phyloP scores from a whole-genome alignment of 2,113 vertebrate species.

The Prunella fulvescens region DNA sequence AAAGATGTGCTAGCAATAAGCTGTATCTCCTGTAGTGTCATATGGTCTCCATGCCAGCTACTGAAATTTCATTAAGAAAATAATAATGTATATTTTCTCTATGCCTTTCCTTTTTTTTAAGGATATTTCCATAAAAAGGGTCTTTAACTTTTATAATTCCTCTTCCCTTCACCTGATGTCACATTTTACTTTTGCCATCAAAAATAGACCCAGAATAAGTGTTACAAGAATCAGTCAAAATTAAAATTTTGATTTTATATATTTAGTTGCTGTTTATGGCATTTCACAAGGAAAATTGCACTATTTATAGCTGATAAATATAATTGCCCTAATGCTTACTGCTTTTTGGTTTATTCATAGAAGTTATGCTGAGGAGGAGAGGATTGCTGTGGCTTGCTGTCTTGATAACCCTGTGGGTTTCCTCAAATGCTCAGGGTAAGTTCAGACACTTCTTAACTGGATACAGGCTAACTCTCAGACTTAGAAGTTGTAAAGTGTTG shows the following conservation, averaged over 20 bases:
- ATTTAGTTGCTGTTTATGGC: neutral
- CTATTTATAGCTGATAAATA: neutral
- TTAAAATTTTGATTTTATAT: neutral
- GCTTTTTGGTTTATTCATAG: slow-evolving; percentile 45
- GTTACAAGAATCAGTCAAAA: neutral
- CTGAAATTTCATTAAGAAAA: neutral
- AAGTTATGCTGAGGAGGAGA: slow-evolving; percentile 79
- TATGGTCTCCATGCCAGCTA: neutral
- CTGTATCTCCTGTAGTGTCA: neutral
- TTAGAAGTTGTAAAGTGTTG: neutral
- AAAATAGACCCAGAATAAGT: neutral
- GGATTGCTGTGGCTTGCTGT: slow-evolving; percentile 76
- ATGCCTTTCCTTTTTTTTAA: neutral
- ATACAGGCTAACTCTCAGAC: neutral
- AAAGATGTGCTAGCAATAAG: neutral
- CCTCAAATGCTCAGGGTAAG: slow-evolving; percentile 80
- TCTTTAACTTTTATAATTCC: neutral
- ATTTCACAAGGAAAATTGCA: neutral
- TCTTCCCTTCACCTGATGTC: neutral
- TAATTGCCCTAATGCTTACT: neutral
- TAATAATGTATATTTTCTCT: neutral
- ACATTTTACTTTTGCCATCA: neutral
- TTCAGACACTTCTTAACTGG: neutral
- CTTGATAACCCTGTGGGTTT: slow-evolving; percentile 72
- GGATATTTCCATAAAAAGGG: neutral